These are phyloP conservation scores for Labia minor DNA, from an alignment of 2,888 invertebrate species.

Conservation along the genomic window DNA sequence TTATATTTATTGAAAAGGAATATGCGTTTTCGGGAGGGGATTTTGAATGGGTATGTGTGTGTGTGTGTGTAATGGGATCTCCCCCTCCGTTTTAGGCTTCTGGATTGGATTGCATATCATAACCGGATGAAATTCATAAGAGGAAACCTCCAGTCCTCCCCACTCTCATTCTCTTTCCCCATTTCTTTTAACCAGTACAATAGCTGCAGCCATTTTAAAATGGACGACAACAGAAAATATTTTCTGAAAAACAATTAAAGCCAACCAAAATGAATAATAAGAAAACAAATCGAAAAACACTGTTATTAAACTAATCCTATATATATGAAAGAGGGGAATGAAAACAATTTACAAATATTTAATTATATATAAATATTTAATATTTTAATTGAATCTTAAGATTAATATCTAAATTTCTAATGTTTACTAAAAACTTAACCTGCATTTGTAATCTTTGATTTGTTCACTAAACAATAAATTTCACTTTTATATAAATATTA, in stretches of 20 bases:
- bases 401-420: background rate
- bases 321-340: background rate
- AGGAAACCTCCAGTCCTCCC: background rate
- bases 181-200: background rate
- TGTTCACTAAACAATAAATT: no score
- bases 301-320: background rate
- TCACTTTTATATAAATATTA: no score
- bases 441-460: no score
- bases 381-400: no score
- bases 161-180: background rate
- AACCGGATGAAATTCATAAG: constrained; percentile 13
- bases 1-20: background rate
- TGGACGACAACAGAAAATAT: background rate
- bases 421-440: no score
- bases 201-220: background rate
- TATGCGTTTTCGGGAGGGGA: background rate
- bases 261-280: background rate
- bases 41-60: background rate
- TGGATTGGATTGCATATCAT: constrained; percentile 13
- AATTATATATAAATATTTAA: constrained; percentile 16
- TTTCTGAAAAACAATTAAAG: background rate
- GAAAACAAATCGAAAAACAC: background rate
- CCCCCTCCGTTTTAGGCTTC: background rate
- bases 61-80: background rate
- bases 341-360: constrained; percentile 20